Base-by-base conservation (phyloP, 2,888 invertebrate genomes). In the Malthinus flaveolus region DNA sequence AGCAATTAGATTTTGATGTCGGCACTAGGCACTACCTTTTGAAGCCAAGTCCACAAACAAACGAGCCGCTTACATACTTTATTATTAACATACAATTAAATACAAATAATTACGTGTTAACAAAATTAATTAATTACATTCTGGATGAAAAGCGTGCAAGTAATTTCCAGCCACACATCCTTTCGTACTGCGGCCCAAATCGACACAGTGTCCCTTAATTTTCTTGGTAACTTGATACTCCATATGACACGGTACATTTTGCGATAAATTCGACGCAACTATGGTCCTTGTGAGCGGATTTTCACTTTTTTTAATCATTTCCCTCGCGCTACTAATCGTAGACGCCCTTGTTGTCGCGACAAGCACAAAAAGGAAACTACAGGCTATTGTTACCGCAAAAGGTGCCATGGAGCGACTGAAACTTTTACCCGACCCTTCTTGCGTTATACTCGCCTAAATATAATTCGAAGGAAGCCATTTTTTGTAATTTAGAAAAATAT, bases 161-260 rank as follows among this genome's bases (percentile, higher is more conserved):
- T 79, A 79, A 56, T 77, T 76, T 36, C 77, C 79, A 31, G 79
- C 75, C 13, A 78, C 77, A 63, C 81, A 81, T 12, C 77, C 80
- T 33, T 70, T 71, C 3, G 76, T 66, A 32, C 68, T 73, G 47
- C 71, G 69, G 8, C 79, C 77, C 32, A 81, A 63, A 66, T 76
- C 77, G 52, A 76, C 67, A 60, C 81, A 81, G 12, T 72, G 75
- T 32, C 81, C 80, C 31, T 72, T 68, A 23, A 75, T 73, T 56
- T 74, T 69, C 65, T 77, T 78, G 69, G 76, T 74, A 54, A 77
- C 75, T 64, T 72, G 69, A 51, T 70, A 72, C 58, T 72, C 70
- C 54, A 72, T 59, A 50, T 67, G 67, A 49, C 70, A 69, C 33
- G 64, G 61, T 32, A 47, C 50, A 13, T 62, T 64, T 11, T 63